phyloP scores from a whole-genome alignment of 2,888 invertebrate genomes.

The Pecten maximus region DNA sequence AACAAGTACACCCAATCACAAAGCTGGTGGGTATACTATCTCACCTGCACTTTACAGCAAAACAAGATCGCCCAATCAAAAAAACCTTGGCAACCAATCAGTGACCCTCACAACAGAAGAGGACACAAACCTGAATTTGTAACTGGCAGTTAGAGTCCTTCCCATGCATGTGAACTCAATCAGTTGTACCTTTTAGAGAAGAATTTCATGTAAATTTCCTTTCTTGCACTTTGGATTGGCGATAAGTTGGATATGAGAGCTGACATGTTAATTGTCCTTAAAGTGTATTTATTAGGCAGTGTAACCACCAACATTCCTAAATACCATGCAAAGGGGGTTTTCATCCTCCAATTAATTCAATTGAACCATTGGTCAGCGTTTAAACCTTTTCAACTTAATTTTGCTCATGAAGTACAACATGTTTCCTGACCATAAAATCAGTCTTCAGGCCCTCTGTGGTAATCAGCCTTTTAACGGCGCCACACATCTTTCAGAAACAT shows the following conservation, averaged over 20 bases:
- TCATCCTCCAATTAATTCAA: background rate
- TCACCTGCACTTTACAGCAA: background rate
- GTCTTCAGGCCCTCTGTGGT: background rate
- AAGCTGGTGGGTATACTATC: background rate
- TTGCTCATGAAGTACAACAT: constrained; percentile 27
- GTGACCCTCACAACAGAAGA: background rate
- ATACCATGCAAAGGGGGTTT: background rate
- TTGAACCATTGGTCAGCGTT: constrained; percentile 13
- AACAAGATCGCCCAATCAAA: background rate
- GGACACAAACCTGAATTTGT: background rate
- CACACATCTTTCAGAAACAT: background rate
- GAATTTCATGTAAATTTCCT: constrained; percentile 18
- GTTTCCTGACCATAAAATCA: background rate
- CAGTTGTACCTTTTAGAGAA: constrained; percentile 15
- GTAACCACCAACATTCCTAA: constrained; percentile 1
- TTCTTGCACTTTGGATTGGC: constrained; percentile 24
- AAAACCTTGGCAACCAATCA: background rate
- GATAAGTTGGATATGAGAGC: constrained; percentile 21
- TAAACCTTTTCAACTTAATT: constrained; percentile 33
- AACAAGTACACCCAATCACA: background rate
- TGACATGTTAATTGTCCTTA: constrained; percentile 11
- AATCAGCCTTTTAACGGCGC: constrained; percentile 23
- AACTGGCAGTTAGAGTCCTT: background rate
- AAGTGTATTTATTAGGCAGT: background rate
- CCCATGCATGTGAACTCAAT: background rate